Evolutionary conservation across 2,113 vertebrate genomes (phyloP), one percentile per base, ranked within the genome.

Genomic region (Terrapene triunguis): DNA sequence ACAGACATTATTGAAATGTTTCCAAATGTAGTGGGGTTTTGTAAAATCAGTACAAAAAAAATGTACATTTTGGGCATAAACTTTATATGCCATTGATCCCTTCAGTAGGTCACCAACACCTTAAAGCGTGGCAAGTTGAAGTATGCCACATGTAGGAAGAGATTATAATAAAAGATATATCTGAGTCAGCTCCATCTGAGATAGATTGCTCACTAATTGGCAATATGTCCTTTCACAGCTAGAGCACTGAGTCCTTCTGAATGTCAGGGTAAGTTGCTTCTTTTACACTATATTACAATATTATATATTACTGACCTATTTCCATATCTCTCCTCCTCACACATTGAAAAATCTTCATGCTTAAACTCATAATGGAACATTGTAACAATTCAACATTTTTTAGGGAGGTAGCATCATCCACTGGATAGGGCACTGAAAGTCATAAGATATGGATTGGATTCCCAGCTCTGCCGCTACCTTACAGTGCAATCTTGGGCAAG

Each of bases 271-370:
- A 85, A 87, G 32, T 54, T 0, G 0, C 8, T 79, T 88, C 50
- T 80, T 95, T 81, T 87, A 51, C 8, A 88, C 29, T 24, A 2
- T 44, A 44, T 24, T 84, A 1, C n/a, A 87, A 92, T 84, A 85
- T 85, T 84, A 95, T 93, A 84, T 50, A 86, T 54, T 85, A 57
- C 54, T 83, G 88, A 94, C 92, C 93, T 87, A 93, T 62, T 92
- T 94, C 47, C 10, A 51, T 47, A 72, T 32, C 82, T 90, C 22
- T 87, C 53, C 89, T 89, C 25, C 42, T 44, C 24, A 80, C 81
- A 24, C 50, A 84, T 3, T n/a, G 54, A 42, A 72, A 88, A 88
- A 2, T 24, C 87, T 17, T 53, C 54, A 89, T 72, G 79, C 25
- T 27, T 78, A 78, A 78, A 47, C 24, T 0, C 1, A 5, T n/a